These are phyloP conservation scores for Oenanthe melanoleuca DNA, from an alignment of 2,113 vertebrate genomes.

Conservation along the genomic window DNA sequence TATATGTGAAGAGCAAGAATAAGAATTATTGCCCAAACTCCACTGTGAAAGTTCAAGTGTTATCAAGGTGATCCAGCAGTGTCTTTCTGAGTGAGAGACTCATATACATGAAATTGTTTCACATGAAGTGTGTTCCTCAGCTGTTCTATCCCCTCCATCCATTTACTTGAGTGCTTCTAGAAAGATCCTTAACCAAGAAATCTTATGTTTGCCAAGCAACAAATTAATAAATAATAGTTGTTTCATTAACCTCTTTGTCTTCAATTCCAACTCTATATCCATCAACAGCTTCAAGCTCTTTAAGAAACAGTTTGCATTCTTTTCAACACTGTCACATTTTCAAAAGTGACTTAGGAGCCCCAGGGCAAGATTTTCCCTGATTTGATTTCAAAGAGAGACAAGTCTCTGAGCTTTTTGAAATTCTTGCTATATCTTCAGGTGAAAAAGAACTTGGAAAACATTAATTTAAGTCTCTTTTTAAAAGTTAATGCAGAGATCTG, in stretches of 20 bases:
- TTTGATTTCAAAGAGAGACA: background rate
- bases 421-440: background rate
- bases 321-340: background rate
- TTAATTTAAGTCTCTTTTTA: background rate
- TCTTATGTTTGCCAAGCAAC: background rate
- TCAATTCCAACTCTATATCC: background rate
- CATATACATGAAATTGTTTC: background rate
- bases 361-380: background rate
- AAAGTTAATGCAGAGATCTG: background rate
- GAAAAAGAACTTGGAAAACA: background rate
- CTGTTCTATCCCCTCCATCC: background rate
- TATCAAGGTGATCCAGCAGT: background rate
- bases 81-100: background rate
- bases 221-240: background rate
- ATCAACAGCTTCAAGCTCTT: background rate
- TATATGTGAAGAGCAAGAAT: background rate
- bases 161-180: background rate
- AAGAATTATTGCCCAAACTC: background rate
- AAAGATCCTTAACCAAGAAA: background rate
- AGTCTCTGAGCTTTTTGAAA: background rate
- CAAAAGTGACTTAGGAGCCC: background rate
- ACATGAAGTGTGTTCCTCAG: background rate
- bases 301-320: background rate
- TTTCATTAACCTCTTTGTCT: background rate
- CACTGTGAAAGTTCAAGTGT: rapidly evolving